Conservation (phyloP, 2,888 invertebrate species). For the Hemicrepidius hirtus region DNA sequence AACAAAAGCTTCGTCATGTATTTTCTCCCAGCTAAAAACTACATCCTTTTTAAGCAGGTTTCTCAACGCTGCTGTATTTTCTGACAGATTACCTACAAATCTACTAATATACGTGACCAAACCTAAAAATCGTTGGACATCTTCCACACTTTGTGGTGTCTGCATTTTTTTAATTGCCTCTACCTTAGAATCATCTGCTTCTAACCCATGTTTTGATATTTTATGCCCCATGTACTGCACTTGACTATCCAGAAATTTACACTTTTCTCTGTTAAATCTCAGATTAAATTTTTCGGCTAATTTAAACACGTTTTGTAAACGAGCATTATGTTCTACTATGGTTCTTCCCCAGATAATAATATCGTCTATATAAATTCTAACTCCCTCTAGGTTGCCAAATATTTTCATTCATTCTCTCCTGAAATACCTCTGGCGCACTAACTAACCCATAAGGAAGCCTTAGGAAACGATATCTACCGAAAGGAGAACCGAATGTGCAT, state of each 20-base stretch:
- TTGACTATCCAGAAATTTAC: constrained; percentile 55
- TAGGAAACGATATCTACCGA: constrained; percentile 28
- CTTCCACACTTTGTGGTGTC: constrained; percentile 39
- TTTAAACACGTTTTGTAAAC: constrained; percentile 35
- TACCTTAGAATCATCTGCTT: constrained; percentile 39
- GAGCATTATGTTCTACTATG: constrained; percentile 42
- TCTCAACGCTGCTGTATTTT: background rate
- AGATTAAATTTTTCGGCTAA: constrained; percentile 51
- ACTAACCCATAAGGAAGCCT: constrained; percentile 35
- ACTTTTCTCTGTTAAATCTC: constrained; percentile 59
- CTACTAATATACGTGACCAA: constrained; percentile 10
- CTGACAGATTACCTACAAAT: constrained; percentile 7
- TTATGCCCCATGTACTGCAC: constrained; percentile 60
- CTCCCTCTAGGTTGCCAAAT: constrained; percentile 47
- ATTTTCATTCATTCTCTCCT: constrained; percentile 49
- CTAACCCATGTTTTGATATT: constrained; percentile 55
- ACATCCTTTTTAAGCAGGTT: background rate
- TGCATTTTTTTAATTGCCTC: constrained; percentile 41
- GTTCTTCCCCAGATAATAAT: constrained; percentile 45
- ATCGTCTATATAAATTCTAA: constrained; percentile 51
- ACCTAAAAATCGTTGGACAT: constrained; percentile 29
- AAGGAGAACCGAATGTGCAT: constrained; percentile 32
- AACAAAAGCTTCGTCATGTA: no score
- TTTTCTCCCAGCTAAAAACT: background rate
- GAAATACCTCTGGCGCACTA: constrained; percentile 47